These are phyloP conservation scores for Eupithecia pulchellata DNA, from an alignment of 2,888 invertebrate genomes.

Conservation along the genomic window DNA sequence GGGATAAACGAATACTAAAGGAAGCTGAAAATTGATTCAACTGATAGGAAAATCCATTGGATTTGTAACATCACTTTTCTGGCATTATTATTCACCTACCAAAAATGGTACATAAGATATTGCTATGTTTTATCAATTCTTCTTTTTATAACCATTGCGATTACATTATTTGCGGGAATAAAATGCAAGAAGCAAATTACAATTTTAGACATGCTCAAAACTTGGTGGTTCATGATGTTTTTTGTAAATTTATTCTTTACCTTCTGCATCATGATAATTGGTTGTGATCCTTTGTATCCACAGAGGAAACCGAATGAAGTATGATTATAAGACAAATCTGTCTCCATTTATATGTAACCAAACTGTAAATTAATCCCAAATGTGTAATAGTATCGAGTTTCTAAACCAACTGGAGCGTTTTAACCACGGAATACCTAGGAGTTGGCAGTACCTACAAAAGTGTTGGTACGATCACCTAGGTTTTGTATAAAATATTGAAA, in stretches of 20 bases:
- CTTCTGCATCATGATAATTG: constrained; percentile 62
- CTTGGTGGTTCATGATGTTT: not conserved
- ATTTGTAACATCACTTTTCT: not conserved
- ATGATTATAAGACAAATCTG: constrained; percentile 57
- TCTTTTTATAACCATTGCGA: no score
- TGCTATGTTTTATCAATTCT: no score
- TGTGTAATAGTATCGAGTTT: constrained; percentile 71
- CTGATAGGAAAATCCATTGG: constrained; percentile 1
- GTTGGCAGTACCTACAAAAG: constrained; percentile 10
- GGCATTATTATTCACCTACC: not conserved
- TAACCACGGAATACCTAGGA: constrained; percentile 37
- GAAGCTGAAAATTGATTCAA: constrained; percentile 3
- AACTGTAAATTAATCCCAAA: constrained; percentile 75
- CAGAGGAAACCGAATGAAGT: constrained; percentile 50
- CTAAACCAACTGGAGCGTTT: constrained; percentile 66
- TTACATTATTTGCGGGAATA: no score
- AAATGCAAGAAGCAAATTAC: no score
- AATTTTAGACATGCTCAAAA: not conserved
- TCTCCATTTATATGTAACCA: constrained; percentile 74
- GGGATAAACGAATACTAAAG: constrained; percentile 6
- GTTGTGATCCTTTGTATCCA: constrained; percentile 33
- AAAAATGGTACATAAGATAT: not conserved
- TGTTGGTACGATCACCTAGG: constrained; percentile 2
- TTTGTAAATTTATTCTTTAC: constrained; percentile 45
- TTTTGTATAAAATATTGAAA: not conserved